Evolutionary conservation across 1,140 invertebrate species (phyloP).

Genomic region (Paramacrobiotus metropolitanus): DNA sequence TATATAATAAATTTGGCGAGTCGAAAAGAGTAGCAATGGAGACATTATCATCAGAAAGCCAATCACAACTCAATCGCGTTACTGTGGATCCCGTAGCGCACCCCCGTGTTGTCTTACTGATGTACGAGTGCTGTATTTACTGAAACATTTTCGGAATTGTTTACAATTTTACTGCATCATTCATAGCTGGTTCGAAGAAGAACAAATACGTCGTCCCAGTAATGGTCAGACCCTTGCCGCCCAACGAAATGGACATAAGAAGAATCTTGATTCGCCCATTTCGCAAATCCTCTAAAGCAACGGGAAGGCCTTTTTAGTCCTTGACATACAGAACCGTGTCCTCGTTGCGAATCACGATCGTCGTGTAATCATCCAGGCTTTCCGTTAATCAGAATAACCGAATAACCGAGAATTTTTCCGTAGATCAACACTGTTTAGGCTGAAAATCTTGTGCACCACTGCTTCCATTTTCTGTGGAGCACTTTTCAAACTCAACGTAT

Average conservation of each 20-base stretch:
- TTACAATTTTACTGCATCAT: constrained; percentile 45
- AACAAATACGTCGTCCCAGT: constrained; percentile 54
- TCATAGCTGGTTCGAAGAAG: constrained; percentile 46
- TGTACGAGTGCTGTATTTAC: too few species aligned
- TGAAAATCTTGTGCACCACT: constrained; percentile 33
- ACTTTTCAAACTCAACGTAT: constrained; percentile 22
- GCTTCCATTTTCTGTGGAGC: constrained; percentile 46
- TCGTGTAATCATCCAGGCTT: constrained; percentile 34
- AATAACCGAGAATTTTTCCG: constrained; percentile 44
- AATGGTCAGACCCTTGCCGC: constrained; percentile 50
- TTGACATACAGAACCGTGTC: constrained; percentile 25
- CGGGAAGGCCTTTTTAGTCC: constrained; percentile 25
- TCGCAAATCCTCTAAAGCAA: constrained; percentile 20
- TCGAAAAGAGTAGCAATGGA: too few species aligned
- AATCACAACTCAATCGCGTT: too few species aligned
- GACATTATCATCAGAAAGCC: too few species aligned
- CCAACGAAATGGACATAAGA: constrained; percentile 38
- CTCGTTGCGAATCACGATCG: constrained; percentile 34
- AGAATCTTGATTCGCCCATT: constrained; percentile 32
- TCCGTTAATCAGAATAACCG: constrained; percentile 40
- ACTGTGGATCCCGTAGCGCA: too few species aligned
- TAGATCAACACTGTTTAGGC: constrained; percentile 30
- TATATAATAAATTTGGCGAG: too few species aligned
- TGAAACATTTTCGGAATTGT: too few species aligned
- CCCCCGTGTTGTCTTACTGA: too few species aligned